Evolutionary conservation across 2,797 vertebrate species (phyloP), one percentile per base, ranked within the genome.

Genomic region (Propithecus deckenii): DNA sequence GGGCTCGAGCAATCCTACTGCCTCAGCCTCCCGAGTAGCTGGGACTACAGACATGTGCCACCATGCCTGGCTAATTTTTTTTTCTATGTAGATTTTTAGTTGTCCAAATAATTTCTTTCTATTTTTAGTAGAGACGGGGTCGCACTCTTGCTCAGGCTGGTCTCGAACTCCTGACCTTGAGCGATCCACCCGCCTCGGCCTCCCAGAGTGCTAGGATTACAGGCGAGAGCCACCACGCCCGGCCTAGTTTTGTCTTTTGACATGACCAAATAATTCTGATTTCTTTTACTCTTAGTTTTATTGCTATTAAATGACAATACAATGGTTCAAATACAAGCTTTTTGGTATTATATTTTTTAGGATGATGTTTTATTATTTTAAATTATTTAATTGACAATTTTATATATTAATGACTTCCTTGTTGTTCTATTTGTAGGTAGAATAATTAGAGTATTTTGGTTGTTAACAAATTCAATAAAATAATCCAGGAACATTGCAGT

Each of bases 261-360:
- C 22, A 41, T 22, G 67, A 41, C 20, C 69, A 41, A 79, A 61
- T 71, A 86, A 52, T 81, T 89, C 85, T 59, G 11, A 63, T 93
- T 80, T 94, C 28, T 65, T 87, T 71, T 67, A 59, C 25, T 92
- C 25, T 91, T 89, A 84, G 6, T 94, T 91, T 94, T 92, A 75
- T 48, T 83, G 35, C 18, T 67, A 55, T 86, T 76, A 80, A 81
- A 25, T 46, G 48, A 67, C 72, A 28, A 65, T 46, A 63, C 7
- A 52, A 10, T 41, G 23, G 25, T 61, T 85, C 38, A 75, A 61
- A 46, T 25, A 87, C 30, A 93, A 18, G 10, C 23, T n/a, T 90
- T 7, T 38, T 75, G 92, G 23, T 7, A 90, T 84, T 55, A 50
- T 48, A 41, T 86, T 43, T 63, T 89, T 93, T 84, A 94, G 48